Evolutionary conservation across 1,140 invertebrate genomes (phyloP), one percentile per base, ranked within the genome.

Genomic region (Plutomurus gul): DNA sequence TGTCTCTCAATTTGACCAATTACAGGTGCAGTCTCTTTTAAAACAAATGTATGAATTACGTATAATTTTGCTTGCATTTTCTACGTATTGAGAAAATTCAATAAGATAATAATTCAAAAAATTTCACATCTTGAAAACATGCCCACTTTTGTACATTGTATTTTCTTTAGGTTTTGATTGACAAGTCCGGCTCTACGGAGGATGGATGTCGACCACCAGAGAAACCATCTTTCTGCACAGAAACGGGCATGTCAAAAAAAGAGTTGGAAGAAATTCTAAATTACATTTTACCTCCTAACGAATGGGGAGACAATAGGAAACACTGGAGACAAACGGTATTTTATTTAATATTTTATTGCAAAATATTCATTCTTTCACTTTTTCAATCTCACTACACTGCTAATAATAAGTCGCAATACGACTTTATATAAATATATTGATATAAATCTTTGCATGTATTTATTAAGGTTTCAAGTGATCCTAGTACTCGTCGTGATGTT

Each of bases 301-400:
- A 65, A 18, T 65, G 56, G 56, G 56, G 36, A 18, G 56, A 65
- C 30, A 65, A 65, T 36, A 27, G 56, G 36, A 65, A 65, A 65
- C 36, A 33, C 56, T 65, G 56, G 56, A 65, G 56, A 65, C 56
- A 65, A 65, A 65, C 56, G 27, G 56, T 65, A n/a, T n/a, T n/a
- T 13, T 3, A n/a, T 43, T 43, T 43, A 2, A 43, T 43, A 43
- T 27, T n/a, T 2, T 3, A 56, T 56, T 16, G 16, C 10, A 22
- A 56, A 0, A 25, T 13, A 30, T 10, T 56, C 16, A 10, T 4
- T 1, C 13, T 27, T 56, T 27, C 13, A 25, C 2, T 2, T 56
- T 27, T 4, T 49, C 18, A n/a, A n/a, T n/a, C n/a, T n/a, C n/a
- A n/a, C n/a, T n/a, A n/a, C n/a, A n/a, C n/a, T n/a, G n/a, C n/a